A percentile compares a stretch with the other conserved stretches of the same genome.
phyloP scores from a whole-genome alignment of 2,888 invertebrate species.

The Podotricha telesiphe region DNA sequence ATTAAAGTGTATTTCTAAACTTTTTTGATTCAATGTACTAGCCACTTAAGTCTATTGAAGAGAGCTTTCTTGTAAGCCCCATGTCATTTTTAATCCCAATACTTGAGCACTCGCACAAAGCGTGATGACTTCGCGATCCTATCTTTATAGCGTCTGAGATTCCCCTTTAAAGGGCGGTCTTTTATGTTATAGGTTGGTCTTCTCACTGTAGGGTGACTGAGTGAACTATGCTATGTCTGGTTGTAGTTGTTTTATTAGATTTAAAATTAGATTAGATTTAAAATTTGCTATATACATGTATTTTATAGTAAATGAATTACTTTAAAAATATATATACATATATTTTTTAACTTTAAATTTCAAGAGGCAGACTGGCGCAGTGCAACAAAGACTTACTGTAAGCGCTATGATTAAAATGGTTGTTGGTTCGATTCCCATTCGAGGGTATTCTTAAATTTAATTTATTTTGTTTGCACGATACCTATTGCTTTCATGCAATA shows the following conservation, averaged over 20 bases:
- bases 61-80: neutral
- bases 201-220: slow-evolving; percentile 20
- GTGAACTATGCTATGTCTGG: slow-evolving; percentile 17
- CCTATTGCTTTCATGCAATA: too few relatives aligned
- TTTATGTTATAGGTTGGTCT: slow-evolving; percentile 23
- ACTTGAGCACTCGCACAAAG: slow-evolving; percentile 27
- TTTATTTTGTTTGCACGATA: too few relatives aligned
- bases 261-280: neutral
- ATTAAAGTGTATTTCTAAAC: too few relatives aligned
- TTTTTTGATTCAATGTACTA: slow-evolving; percentile 1
- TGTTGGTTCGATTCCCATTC: too few relatives aligned
- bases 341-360: neutral
- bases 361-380: too few relatives aligned
- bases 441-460: too few relatives aligned
- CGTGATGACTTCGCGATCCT: slow-evolving; percentile 30
- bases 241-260: neutral
- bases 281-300: too few relatives aligned
- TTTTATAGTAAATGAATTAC: too few relatives aligned
- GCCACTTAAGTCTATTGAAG: slow-evolving; percentile 8
- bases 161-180: slow-evolving; percentile 13
- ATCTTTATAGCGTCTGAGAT: slow-evolving; percentile 29
- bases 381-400: too few relatives aligned
- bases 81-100: slow-evolving; percentile 29
- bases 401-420: too few relatives aligned
- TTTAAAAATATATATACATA: too few relatives aligned